A percentile compares a stretch with the other conserved stretches of the same genome.
Conservation (phyloP, 2,888 invertebrate species). For the Doris montereyensis region DNA sequence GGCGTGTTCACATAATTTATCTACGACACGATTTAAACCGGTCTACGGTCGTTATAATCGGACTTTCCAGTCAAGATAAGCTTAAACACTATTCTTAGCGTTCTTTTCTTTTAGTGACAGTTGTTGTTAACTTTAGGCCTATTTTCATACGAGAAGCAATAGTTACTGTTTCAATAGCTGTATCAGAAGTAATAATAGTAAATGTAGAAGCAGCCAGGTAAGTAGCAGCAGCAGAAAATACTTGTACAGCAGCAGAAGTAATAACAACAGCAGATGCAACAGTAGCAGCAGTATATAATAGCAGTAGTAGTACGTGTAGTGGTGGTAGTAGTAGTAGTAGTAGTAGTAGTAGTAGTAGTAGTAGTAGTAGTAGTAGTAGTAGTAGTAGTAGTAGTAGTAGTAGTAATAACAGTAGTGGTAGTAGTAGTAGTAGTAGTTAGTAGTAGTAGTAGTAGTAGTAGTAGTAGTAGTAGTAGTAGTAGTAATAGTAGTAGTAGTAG, state of each 20-base stretch:
- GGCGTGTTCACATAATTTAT: no score
- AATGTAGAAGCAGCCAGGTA: not conserved
- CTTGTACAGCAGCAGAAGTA: not conserved
- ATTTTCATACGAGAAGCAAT: not conserved
- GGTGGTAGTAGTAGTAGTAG: slow-evolving; percentile 22
- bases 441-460: slow-evolving; percentile 40
- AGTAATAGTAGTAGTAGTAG: slow-evolving; percentile 40
- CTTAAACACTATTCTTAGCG: no score
- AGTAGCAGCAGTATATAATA: not conserved
- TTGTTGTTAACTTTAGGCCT: no score
- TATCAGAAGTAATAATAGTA: not conserved
- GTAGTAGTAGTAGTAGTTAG: no score
- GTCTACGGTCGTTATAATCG: no score
- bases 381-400: slow-evolving; percentile 29
- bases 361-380: slow-evolving; percentile 26
- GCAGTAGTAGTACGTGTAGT: slow-evolving; percentile 23
- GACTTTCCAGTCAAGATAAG: no score
- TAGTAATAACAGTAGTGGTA: slow-evolving; percentile 23
- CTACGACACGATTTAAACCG: no score
- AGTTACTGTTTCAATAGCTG: not conserved
- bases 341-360: slow-evolving; percentile 29
- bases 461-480: slow-evolving; percentile 41
- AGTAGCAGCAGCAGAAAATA: not conserved
- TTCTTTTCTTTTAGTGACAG: no score
- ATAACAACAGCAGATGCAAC: not conserved